Conservation (phyloP, 2,113 vertebrate species). For the Gadus macrocephalus region DNA sequence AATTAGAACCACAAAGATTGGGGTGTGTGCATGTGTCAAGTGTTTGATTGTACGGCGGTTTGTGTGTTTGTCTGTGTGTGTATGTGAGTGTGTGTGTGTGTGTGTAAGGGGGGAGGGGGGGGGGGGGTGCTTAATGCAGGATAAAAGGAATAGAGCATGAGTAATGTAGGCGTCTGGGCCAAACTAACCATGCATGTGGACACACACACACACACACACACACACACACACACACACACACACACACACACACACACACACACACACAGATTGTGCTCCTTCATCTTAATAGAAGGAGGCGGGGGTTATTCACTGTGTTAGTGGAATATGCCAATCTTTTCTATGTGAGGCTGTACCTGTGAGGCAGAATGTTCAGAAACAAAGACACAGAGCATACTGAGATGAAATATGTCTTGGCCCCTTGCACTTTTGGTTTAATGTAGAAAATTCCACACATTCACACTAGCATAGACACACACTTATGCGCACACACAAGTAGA, state of each 20-base stretch:
- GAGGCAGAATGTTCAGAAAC: too few species aligned
- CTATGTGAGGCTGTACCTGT: slow-evolving; percentile 21
- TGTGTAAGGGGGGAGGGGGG: slow-evolving; percentile 11
- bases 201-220: slow-evolving; percentile 32
- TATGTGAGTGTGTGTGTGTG: too few species aligned
- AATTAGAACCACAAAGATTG: slow-evolving; percentile 61
- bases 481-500: neutral
- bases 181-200: slow-evolving; percentile 52
- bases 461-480: neutral
- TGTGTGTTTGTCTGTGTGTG: too few species aligned
- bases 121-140: slow-evolving; percentile 19
- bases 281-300: neutral
- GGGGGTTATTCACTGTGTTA: neutral
- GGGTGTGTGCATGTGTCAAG: too few species aligned
- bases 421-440: neutral
- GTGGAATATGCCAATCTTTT: slow-evolving; percentile 1
- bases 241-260: neutral
- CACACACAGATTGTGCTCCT: slow-evolving; percentile 10
- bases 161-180: slow-evolving; percentile 55
- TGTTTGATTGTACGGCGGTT: too few species aligned
- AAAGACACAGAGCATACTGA: neutral
- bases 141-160: slow-evolving; percentile 55
- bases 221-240: slow-evolving; percentile 4
- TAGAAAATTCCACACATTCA: slow-evolving; percentile 1
- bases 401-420: too few species aligned